A percentile compares a stretch with the other conserved stretches of the same genome.
phyloP scores from a whole-genome alignment of 2,113 vertebrate genomes.

The Actenoides lindsayi region DNA sequence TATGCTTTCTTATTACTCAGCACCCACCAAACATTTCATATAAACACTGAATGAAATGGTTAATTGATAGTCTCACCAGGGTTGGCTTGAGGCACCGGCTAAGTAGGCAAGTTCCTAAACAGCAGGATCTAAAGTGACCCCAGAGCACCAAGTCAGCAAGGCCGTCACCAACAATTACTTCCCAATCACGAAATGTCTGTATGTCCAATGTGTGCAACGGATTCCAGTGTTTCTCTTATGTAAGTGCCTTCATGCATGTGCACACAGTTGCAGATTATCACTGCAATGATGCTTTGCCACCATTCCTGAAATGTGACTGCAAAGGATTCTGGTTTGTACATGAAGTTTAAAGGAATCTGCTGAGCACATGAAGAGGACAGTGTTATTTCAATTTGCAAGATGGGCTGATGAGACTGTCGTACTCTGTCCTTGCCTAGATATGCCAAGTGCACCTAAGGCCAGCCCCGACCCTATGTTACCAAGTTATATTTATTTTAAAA shows the following conservation, averaged over 20 bases:
- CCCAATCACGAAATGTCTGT: not conserved
- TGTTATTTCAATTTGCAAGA: not conserved
- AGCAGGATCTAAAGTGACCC: not conserved
- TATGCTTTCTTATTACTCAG: not conserved
- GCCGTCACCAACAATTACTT: not conserved
- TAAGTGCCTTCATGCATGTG: not conserved
- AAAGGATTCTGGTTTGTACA: not conserved
- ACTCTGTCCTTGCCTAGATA: slow-evolving; percentile 31
- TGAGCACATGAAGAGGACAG: not conserved
- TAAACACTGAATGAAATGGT: not conserved
- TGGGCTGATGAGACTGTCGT: not conserved
- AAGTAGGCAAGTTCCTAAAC: slow-evolving; percentile 40
- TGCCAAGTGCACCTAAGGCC: not conserved
- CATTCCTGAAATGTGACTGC: not conserved
- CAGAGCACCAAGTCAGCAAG: not conserved
- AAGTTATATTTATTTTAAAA: not conserved
- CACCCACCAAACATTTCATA: not conserved
- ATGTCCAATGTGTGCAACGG: not conserved
- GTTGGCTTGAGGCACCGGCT: slow-evolving; percentile 45
- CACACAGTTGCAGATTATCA: not conserved
- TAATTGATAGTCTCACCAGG: slow-evolving; percentile 25
- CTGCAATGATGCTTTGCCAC: not conserved
- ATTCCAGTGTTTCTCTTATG: not conserved
- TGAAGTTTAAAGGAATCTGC: slow-evolving; percentile 1
- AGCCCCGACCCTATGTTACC: not conserved